Evolutionary conservation across 2,113 vertebrate genomes (phyloP), one percentile per base, ranked within the genome.

Genomic region (Gorsachius goisagi): DNA sequence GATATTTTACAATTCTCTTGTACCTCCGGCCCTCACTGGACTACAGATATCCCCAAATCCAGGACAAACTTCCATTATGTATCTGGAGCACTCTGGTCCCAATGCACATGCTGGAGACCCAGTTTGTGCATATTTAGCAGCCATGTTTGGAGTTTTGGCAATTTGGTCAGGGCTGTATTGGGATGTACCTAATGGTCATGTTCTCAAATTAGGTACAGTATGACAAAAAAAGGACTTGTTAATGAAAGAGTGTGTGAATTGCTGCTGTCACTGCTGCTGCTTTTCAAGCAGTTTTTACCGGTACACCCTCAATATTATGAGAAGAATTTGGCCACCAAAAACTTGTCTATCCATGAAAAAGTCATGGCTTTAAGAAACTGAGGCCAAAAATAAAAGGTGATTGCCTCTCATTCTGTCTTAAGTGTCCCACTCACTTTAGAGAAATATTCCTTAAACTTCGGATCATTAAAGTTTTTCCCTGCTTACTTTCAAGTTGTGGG

Each of bases 21-120:
- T 59, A 68, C 56, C 30, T 81, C 45, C 30, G 52, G 4, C 19
- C 23, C 10, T 22, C 22, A 37, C 28, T 7, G 23, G 26, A 9
- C 12, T 37, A 21, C 27, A 55, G 62, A 15, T 50, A 33, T 13
- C 26, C 35, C 20, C 39, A 86, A 79, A 85, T 71, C 11, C n/a
- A 47, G 44, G 23, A 14, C 19, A 72, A 68, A 32, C 30, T 35
- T 5, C 9, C 9, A 3, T 53, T 53, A 12, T 33, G 14, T 67
- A 18, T 1, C 1, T 59, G 52, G 17, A 84, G 26, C 26, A 9
- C 33, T 86, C 62, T 80, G 22, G 21, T 58, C 14, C 5, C 45
- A 52, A 4, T 37, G 26, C 22, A 26, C 2, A 0, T 1, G 0
- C 35, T 39, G 41, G 45, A 67, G 39, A 59, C 14, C 15, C 15